These are phyloP conservation scores for Scyliorhinus canicula DNA, from an alignment of 2,797 vertebrate species.

Conservation along the genomic window DNA sequence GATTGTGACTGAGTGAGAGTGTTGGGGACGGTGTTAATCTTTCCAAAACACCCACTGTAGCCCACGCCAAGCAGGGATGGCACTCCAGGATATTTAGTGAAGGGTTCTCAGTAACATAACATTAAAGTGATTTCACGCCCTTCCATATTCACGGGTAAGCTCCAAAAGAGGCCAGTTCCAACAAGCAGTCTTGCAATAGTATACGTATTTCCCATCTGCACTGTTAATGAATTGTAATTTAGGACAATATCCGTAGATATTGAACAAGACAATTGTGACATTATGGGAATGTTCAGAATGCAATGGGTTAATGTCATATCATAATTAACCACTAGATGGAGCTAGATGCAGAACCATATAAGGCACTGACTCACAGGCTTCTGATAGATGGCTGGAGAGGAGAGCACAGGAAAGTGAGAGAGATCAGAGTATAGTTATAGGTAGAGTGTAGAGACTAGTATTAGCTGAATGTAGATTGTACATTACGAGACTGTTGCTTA, in stretches of 20 bases:
- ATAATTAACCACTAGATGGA: too few species aligned
- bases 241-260: background rate
- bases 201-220: background rate
- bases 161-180: background rate
- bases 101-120: background rate
- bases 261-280: too few species aligned
- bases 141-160: background rate
- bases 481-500: too few species aligned
- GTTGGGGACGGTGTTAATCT: background rate
- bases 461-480: too few species aligned
- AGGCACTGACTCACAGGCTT: too few species aligned
- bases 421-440: too few species aligned
- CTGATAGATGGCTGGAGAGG: too few species aligned
- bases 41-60: background rate
- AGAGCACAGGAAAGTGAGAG: too few species aligned
- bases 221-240: background rate
- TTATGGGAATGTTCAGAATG: too few species aligned
- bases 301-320: too few species aligned
- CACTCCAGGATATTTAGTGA: background rate
- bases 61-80: background rate
- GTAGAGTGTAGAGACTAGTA: too few species aligned
- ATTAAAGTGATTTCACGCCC: background rate
- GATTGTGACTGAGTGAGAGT: background rate
- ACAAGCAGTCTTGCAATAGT: background rate
- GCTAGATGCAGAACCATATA: too few species aligned